Conservation (phyloP, 2,113 vertebrate genomes). For the Axis porcinus region DNA sequence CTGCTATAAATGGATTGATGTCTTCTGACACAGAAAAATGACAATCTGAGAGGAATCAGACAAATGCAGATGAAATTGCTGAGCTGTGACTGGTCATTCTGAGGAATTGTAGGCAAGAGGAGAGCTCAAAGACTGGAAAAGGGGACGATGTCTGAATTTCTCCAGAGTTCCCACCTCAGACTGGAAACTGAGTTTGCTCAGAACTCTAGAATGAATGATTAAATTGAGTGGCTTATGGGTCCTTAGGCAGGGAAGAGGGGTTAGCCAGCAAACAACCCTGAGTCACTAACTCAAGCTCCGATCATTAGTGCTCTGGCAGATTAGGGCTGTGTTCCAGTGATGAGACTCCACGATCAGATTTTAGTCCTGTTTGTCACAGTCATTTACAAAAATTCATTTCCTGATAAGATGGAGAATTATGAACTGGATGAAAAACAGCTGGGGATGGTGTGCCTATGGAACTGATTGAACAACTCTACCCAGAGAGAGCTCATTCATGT, state of each 20-base stretch:
- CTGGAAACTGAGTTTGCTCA: conserved; percentile 46
- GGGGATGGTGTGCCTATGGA: background rate
- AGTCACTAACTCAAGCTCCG: background rate
- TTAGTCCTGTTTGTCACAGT: background rate
- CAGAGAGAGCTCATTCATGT: conserved; percentile 14
- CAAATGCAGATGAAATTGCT: conserved; percentile 37
- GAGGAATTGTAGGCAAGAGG: conserved; percentile 10
- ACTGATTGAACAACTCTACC: background rate
- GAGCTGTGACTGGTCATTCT: conserved; percentile 39
- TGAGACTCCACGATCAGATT: background rate
- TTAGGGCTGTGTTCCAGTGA: background rate
- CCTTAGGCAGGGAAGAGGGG: background rate
- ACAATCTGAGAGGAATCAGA: conserved; percentile 43
- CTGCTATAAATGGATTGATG: conserved; percentile 37
- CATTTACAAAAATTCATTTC: conserved; percentile 27
- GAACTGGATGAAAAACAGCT: conserved; percentile 15
- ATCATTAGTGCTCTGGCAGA: background rate
- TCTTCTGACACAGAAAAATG: conserved; percentile 58
- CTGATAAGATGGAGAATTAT: conserved; percentile 3
- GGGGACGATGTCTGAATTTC: conserved; percentile 35
- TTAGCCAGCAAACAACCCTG: background rate
- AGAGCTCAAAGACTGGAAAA: conserved; percentile 28
- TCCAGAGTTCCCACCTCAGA: conserved; percentile 47
- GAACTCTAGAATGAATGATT: conserved; percentile 55
- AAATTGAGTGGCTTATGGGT: conserved; percentile 29